Conservation (phyloP, 2,797 vertebrate genomes). For the Phalanger gymnotis region DNA sequence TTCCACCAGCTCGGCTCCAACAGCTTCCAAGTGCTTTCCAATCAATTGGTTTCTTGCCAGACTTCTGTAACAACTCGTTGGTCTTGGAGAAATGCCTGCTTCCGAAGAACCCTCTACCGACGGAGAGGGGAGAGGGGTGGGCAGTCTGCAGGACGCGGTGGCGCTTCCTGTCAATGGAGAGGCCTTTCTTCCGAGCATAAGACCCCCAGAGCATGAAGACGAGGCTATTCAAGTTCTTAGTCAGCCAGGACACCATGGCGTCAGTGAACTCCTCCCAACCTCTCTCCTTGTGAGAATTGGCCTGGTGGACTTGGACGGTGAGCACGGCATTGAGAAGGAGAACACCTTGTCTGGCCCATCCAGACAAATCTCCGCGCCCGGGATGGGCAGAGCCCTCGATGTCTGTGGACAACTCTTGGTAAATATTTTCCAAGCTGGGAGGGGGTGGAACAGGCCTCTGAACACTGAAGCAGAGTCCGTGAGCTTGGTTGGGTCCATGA, state of each 20-base stretch:
- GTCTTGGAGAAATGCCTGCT: conserved; percentile 96
- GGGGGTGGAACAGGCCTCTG: too few relatives aligned
- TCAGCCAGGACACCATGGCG: conserved; percentile 92
- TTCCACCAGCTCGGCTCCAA: fast-evolving
- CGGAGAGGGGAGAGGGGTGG: conserved; percentile 94
- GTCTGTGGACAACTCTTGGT: conserved; percentile 91
- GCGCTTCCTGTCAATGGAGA: conserved; percentile 91
- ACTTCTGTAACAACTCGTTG: conserved; percentile 90
- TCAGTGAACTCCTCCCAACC: conserved; percentile 98
- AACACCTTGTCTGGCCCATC: conserved; percentile 97
- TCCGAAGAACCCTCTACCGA: conserved; percentile 94
- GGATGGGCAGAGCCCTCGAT: conserved; percentile 94
- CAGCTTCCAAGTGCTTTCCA: conserved; percentile 90
- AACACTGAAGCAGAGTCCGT: too few relatives aligned
- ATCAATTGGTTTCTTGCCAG: conserved; percentile 91
- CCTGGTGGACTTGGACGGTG: conserved; percentile 92
- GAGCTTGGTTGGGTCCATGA: too few relatives aligned
- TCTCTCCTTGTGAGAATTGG: conserved; percentile 93
- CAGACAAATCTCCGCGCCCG: conserved; percentile 94
- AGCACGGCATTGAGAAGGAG: conserved; percentile 95
- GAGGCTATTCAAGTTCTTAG: conserved; percentile 87
- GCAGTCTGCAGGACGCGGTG: conserved; percentile 94
- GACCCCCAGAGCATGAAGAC: conserved; percentile 98
- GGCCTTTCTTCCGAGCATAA: conserved; percentile 95
- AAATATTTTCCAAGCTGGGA: too few relatives aligned